A percentile compares a stretch with the other conserved stretches of the same genome.
Evolutionary conservation across 92 coral and sea anemone species (phyloP).

Genomic region (Scolanthus callimorphus): DNA sequence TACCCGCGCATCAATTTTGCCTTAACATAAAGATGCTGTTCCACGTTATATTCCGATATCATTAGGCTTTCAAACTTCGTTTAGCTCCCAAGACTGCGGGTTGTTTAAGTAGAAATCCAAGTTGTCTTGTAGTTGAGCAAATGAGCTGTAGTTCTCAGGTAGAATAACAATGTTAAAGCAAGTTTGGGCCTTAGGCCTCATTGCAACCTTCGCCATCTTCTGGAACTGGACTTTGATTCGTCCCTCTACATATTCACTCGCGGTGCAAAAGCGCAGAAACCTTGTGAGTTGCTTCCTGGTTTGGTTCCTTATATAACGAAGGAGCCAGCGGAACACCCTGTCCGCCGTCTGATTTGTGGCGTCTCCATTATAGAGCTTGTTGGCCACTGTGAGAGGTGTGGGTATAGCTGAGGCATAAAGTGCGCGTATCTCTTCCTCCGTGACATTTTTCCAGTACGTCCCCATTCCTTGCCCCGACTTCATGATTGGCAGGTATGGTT

Average conservation of each 20-base stretch:
- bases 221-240: conserved; percentile 11
- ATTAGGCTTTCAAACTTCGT: conserved; percentile 5
- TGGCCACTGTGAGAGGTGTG: conserved; percentile 4
- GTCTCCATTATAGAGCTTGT: background rate
- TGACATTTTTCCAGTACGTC: conserved; percentile 2
- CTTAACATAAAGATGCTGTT: too few relatives aligned
- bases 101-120: conserved; percentile 24
- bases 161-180: conserved; percentile 41
- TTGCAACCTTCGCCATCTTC: conserved; percentile 25
- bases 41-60: too few relatives aligned
- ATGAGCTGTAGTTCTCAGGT: conserved; percentile 29
- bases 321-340: conserved; percentile 26
- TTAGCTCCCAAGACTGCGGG: conserved; percentile 15
- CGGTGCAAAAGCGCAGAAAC: conserved; percentile 34
- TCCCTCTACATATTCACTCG: conserved; percentile 8
- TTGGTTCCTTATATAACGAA: conserved; percentile 18
- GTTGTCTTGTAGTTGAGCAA: conserved; percentile 13
- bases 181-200: conserved; percentile 56
- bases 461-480: conserved; percentile 20
- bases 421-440: conserved; percentile 10
- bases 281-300: conserved; percentile 1
- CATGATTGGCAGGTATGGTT: conserved; percentile 10
- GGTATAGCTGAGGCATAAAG: conserved; percentile 16
- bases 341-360: conserved; percentile 2
- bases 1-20: too few relatives aligned